Base-by-base conservation (phyloP, 2,113 vertebrate species). In the Aspidoscelis tigris region DNA sequence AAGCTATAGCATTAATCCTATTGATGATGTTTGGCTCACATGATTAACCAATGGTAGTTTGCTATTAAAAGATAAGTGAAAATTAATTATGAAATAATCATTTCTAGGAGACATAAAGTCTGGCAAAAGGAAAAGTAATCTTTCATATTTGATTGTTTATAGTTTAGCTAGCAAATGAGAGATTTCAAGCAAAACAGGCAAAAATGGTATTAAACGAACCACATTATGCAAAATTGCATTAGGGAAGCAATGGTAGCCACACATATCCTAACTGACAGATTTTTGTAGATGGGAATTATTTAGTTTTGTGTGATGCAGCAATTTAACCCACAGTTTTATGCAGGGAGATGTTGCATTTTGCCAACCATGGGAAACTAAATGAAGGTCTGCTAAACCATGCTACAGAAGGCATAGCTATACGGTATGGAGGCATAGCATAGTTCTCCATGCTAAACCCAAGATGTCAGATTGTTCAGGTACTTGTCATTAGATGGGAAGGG, bases 51-150 rank as follows among this genome's bases (percentile, higher is more conserved):
- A 68, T 58, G 22, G 2, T 2, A 83, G 39, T 58, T 18, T 78
- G 68, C 7, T 16, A 78, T 11, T 33, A 26, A 78, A 24, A 76
- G 43, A 50, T 5, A 0, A 41, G 84, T 78, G 12, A 81, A 83
- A 88, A 83, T 26, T 21, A 82, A 24, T 78, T 81, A 75, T 14
- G 87, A 84, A 88, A 10, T 0, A 44, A 50, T 3, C 18, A 10
- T 47, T 88, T 79, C 44, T 84, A 43, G 76, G 83, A 0, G 0
- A 84, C 43, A 71, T 3, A 41, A 1, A 84, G 73, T 70, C 83
- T 72, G 86, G 78, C 47, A 88, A 87, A 90, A 86, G 10, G 33
- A 79, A 86, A 78, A 44, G 8, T 11, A 2, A 7, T n/a, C 24
- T 76, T 80, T 88, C 61, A 72, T 80, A 73, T 58, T 33, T 75